Percentiles rank a stretch among this genome's conserved stretches.
Evolutionary conservation across 2,113 vertebrate genomes (phyloP).

Genomic region (Solenodon paradoxus): DNA sequence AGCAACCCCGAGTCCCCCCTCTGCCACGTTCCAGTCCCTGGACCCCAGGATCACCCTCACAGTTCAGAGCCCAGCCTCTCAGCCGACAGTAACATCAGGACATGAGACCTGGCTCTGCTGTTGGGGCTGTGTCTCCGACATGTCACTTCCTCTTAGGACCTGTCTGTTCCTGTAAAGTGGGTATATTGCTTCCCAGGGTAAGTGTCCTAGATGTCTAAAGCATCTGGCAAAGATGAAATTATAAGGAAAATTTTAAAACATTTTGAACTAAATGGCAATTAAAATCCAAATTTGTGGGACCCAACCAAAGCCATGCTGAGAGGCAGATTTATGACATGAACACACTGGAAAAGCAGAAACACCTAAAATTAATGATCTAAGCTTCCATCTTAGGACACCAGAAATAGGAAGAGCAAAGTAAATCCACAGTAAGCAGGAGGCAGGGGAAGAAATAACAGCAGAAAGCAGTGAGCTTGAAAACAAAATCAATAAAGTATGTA

Average conservation of each 20-base stretch:
- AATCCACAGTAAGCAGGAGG: neutral
- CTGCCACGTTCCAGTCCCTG: neutral
- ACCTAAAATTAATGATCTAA: neutral
- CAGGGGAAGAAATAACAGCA: too few species aligned
- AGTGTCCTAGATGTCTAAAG: neutral
- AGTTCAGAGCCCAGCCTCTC: too few species aligned
- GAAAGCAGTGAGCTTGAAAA: neutral
- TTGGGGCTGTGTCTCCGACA: fast-evolving
- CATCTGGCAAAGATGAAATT: neutral
- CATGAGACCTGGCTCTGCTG: fast-evolving
- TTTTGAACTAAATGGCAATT: neutral
- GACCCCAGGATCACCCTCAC: fast-evolving
- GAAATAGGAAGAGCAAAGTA: neutral
- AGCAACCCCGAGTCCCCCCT: neutral
- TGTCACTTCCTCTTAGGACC: too few species aligned
- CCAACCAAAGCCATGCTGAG: neutral
- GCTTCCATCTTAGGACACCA: too few species aligned
- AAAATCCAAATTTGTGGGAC: neutral
- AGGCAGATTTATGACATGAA: neutral
- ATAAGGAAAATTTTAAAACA: neutral
- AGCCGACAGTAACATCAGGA: neutral
- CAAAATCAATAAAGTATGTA: neutral
- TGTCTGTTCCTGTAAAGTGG: neutral
- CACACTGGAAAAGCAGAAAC: neutral
- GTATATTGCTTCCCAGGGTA: neutral